Evolutionary conservation across 2,797 vertebrate genomes (phyloP), one percentile per base, ranked within the genome.

Genomic region (Euthynnus affinis): DNA sequence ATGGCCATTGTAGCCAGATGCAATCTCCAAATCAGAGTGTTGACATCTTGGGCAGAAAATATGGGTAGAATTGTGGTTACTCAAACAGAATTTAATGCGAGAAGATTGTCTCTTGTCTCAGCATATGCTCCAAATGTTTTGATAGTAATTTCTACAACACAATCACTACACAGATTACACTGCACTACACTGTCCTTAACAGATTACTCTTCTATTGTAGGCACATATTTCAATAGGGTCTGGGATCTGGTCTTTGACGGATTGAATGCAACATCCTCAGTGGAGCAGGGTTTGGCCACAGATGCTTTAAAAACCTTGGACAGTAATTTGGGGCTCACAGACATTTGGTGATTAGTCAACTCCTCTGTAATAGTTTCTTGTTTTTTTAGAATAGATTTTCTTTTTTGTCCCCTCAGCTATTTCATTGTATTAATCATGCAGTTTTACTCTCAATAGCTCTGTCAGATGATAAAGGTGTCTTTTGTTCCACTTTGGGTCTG

Each of bases 381-480:
- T 3, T 67, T 55, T 22, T 77, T 57, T 17, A 69, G 58, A 20
- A 82, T 73, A 20, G 68, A 73, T 61, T 64, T 67, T 57, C 23
- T 73, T 44, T 71, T 73, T 25, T 6, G 29, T 2, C 61, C 52
- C 55, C 56, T 12, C 44, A 17, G 8, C 49, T 79, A 10, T 83
- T 83, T 42, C 13, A 72, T n/a, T 32, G 14, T 8, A 49, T 80
- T 53, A 17, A 18, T 48, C 2, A 5, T 7, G 51, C 56, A 4
- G 13, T 51, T 13, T 63, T 80, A 46, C 57, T 80, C 51, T 62
- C 67, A 6, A 56, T 76, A 13, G 62, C 67, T 14, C 27, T 84
- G 2, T 80, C 63, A 9, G 82, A 80, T 20, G 63, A 73, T 42
- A 65, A 52, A 42, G 69, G 52, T 1, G 23, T 77, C 6, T 48